Evolutionary conservation across 2,888 invertebrate genomes (phyloP), one percentile per base, ranked within the genome.

Genomic region (Pediacus dermestoides): DNA sequence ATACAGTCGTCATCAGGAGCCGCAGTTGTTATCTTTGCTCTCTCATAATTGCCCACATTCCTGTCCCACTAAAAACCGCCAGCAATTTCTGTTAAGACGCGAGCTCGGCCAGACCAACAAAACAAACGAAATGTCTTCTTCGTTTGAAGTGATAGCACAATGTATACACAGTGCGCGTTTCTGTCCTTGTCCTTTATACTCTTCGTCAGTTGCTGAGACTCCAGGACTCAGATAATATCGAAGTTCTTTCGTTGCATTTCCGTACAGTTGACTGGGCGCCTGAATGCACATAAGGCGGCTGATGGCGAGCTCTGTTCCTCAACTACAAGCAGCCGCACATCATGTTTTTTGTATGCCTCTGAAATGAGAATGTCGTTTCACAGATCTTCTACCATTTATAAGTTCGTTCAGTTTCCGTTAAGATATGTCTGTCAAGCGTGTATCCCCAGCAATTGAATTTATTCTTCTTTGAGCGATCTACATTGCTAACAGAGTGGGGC

Each of bases 11-110:
- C n/a, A n/a, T n/a, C n/a, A n/a, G n/a, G n/a, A n/a, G n/a, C n/a
- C n/a, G n/a, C n/a, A n/a, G n/a, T n/a, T n/a, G n/a, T n/a, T n/a
- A n/a, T n/a, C n/a, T n/a, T 47, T 30, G 25, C 41, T 32, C 39
- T 44, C 34, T 46, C 43, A 39, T 49, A 49, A 49, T 49, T 49
- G 47, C 42, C 41, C 39, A 40, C 46, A 49, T 49, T 49, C 49
- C 39, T 47, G 46, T 39, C 37, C 37, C 11, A 42, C 40, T 40
- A 43, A n/a, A n/a, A n/a, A n/a, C n/a, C n/a, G n/a, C 43, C 42
- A 41, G 47, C 42, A 42, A 44, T 44, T 44, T 32, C 18, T 15
- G 30, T 39, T 34, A 31, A 23, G 30, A 39, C 38, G 39, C 40
- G 37, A 39, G 37, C 37, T 37, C 32, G 34, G 36, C 32, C 39